Percentiles rank a stretch among this genome's conserved stretches.
phyloP scores from a whole-genome alignment of 1,140 invertebrate genomes.

The Saccostrea glomerata region DNA sequence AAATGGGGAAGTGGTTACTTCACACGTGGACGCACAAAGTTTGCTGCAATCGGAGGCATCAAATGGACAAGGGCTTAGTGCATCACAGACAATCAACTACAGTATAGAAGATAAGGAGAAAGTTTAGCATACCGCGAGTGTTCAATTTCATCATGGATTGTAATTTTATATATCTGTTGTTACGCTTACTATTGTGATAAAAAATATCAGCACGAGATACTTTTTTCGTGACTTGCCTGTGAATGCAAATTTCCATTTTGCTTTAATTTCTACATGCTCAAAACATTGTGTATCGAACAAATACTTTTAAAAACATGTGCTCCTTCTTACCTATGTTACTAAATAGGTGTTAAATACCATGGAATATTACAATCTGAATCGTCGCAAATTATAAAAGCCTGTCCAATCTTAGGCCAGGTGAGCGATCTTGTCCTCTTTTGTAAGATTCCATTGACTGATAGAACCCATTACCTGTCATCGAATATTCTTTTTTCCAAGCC shows the following conservation, averaged over 20 bases:
- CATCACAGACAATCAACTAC: slow-evolving; percentile 1
- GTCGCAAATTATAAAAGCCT: too few relatives aligned
- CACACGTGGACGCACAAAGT: slow-evolving; percentile 54
- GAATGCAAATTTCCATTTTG: neutral
- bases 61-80: neutral
- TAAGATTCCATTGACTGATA: too few relatives aligned
- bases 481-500: too few relatives aligned
- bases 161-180: neutral
- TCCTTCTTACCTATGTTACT: too few relatives aligned
- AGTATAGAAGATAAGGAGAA: neutral
- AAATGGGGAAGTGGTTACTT: slow-evolving; percentile 45
- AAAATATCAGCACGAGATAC: neutral
- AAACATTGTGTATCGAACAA: too few relatives aligned
- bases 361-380: too few relatives aligned
- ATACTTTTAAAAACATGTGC: too few relatives aligned
- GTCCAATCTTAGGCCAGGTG: too few relatives aligned
- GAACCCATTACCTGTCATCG: too few relatives aligned
- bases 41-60: slow-evolving; percentile 36
- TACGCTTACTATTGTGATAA: neutral
- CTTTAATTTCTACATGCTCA: neutral
- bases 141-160: neutral
- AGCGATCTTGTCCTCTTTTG: too few relatives aligned
- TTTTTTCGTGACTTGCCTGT: neutral
- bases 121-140: neutral
- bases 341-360: too few relatives aligned